Evolutionary conservation across 2,888 invertebrate species (phyloP).

Genomic region (Ormyrus nitidulus): DNA sequence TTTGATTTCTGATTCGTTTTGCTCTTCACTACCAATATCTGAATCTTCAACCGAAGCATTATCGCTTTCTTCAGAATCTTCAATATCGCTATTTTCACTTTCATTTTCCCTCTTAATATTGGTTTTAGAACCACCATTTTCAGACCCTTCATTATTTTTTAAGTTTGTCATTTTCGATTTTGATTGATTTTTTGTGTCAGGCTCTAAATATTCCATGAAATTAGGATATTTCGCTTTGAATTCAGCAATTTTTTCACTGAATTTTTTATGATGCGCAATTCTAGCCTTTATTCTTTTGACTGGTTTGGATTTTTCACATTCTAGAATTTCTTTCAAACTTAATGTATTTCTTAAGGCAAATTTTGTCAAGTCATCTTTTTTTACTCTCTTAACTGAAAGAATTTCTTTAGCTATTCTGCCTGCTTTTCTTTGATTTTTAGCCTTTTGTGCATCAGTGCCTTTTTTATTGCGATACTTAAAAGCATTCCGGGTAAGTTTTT

Average conservation of each 20-base stretch:
- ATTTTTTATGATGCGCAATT: slow-evolving; percentile 62
- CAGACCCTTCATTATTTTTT: not conserved
- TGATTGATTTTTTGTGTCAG: slow-evolving; percentile 60
- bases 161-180: slow-evolving; percentile 18
- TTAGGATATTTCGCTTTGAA: slow-evolving; percentile 68
- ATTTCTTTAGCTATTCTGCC: slow-evolving; percentile 66
- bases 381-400: slow-evolving; percentile 64
- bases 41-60: not conserved
- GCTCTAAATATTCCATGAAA: slow-evolving; percentile 61
- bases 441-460: slow-evolving; percentile 65
- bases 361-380: slow-evolving; percentile 69
- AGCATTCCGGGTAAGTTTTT: slow-evolving; percentile 65
- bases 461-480: slow-evolving; percentile 63
- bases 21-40: not conserved
- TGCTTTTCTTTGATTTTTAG: slow-evolving; percentile 66
- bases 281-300: slow-evolving; percentile 62
- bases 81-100: not conserved
- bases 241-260: slow-evolving; percentile 61
- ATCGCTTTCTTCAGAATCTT: slow-evolving; percentile 14
- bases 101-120: not conserved
- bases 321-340: slow-evolving; percentile 60
- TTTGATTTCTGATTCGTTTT: too few species aligned
- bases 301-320: slow-evolving; percentile 58
- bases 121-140: too few species aligned
- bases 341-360: slow-evolving; percentile 63